A percentile compares a stretch with the other conserved stretches of the same genome.
These are phyloP conservation scores for Lasioglossum oenotherae DNA, from an alignment of 2,888 invertebrate genomes.

Conservation along the genomic window DNA sequence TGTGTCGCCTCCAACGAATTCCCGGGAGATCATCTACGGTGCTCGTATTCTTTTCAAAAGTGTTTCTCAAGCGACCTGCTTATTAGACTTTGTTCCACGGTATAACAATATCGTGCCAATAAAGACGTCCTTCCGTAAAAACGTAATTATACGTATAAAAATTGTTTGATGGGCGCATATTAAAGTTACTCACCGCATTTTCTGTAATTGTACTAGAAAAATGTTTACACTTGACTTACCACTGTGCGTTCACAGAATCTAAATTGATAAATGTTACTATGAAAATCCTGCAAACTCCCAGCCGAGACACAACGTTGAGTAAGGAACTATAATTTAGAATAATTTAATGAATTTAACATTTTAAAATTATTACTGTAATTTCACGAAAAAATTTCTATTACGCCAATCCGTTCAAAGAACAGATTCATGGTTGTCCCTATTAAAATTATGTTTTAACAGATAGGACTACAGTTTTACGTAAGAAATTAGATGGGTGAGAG, in stretches of 20 bases:
- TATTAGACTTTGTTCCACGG: neutral
- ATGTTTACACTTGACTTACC: neutral
- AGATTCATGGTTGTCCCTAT: neutral
- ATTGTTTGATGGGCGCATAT: too few species aligned
- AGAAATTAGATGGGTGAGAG: neutral
- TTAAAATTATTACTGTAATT: neutral
- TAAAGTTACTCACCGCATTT: too few species aligned
- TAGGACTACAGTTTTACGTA: neutral
- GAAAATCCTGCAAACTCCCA: neutral
- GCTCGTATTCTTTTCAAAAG: neutral
- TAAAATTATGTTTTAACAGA: neutral
- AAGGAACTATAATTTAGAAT: too few species aligned
- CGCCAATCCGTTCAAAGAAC: neutral
- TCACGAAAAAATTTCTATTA: neutral
- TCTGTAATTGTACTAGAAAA: neutral
- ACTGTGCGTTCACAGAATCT: neutral
- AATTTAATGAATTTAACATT: neutral
- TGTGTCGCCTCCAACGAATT: slow-evolving; percentile 7
- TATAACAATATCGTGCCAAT: neutral
- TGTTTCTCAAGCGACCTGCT: neutral
- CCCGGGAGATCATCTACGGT: neutral
- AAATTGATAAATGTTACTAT: neutral
- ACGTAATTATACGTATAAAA: neutral
- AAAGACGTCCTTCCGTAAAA: neutral
- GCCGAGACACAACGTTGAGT: neutral